phyloP scores from a whole-genome alignment of 2,797 vertebrate genomes.

The Hypotaenidia philippensis region DNA sequence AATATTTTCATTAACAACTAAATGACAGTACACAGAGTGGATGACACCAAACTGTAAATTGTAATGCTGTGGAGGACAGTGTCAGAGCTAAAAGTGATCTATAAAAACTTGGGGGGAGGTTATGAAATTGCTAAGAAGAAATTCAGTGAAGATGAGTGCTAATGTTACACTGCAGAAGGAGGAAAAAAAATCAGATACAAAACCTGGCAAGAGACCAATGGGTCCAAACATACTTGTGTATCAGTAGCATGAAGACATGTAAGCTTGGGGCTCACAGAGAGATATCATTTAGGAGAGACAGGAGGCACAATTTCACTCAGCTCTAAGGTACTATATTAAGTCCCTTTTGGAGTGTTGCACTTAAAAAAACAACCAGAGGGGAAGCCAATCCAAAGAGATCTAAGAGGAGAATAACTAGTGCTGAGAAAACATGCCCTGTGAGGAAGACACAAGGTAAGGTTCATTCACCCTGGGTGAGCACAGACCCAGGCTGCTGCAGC shows the following conservation, averaged over 20 bases:
- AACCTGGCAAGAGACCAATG: not conserved
- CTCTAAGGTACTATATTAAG: not conserved
- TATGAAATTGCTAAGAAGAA: not conserved
- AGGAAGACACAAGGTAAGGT: not conserved
- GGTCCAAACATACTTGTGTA: not conserved
- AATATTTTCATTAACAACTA: not conserved
- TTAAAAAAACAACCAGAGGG: not conserved
- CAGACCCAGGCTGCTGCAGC: not conserved
- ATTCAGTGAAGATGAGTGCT: not conserved
- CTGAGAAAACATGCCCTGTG: not conserved
- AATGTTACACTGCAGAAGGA: not conserved
- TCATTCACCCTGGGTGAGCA: fast-evolving
- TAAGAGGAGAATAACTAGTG: not conserved
- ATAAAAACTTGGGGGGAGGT: not conserved
- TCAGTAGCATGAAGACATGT: not conserved
- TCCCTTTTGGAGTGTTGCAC: not conserved
- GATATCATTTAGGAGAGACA: not conserved
- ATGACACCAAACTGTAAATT: not conserved
- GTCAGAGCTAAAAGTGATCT: not conserved
- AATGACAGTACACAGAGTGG: not conserved
- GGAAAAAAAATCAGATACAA: not conserved
- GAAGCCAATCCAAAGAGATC: not conserved
- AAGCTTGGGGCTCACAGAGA: not conserved
- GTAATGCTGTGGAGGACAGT: not conserved
- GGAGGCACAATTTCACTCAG: not conserved